A percentile compares a stretch with the other conserved stretches of the same genome.
Conservation (phyloP, 2,888 invertebrate genomes). For the Pteria penguin region DNA sequence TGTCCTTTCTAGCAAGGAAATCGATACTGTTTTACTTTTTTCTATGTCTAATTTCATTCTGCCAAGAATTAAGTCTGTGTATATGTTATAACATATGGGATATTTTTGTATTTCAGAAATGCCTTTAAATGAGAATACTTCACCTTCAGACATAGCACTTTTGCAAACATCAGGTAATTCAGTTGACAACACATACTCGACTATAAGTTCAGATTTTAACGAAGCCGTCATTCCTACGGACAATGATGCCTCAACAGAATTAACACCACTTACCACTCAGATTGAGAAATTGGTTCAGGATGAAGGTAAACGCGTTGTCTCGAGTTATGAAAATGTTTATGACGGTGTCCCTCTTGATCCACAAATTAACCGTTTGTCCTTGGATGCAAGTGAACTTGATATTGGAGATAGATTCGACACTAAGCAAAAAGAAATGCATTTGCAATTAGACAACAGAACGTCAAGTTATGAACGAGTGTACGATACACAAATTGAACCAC, state of each 20-base stretch:
- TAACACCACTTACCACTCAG: constrained; percentile 50
- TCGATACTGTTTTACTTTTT: too few species aligned
- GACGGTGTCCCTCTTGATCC: constrained; percentile 63
- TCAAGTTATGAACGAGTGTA: constrained; percentile 76
- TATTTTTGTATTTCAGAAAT: background rate
- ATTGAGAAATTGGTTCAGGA: constrained; percentile 48
- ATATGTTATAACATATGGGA: too few species aligned
- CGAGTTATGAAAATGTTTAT: constrained; percentile 71
- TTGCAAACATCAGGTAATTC: background rate
- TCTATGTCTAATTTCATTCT: too few species aligned
- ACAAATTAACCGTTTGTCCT: constrained; percentile 59
- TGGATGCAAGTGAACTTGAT: constrained; percentile 66
- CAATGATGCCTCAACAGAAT: constrained; percentile 17
- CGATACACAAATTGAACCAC: constrained; percentile 46
- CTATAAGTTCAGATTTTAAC: constrained; percentile 4
- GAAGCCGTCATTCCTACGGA: background rate
- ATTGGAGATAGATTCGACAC: constrained; percentile 75
- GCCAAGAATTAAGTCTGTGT: too few species aligned
- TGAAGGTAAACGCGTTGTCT: constrained; percentile 54
- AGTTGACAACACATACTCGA: background rate
- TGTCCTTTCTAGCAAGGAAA: too few species aligned
- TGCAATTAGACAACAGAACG: constrained; percentile 59
- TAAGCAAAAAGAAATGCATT: constrained; percentile 67
- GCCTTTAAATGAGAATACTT: background rate
- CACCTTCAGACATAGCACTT: background rate